Evolutionary conservation across 2,888 invertebrate genomes (phyloP), one percentile per base, ranked within the genome.

Genomic region (Pammene aurita): DNA sequence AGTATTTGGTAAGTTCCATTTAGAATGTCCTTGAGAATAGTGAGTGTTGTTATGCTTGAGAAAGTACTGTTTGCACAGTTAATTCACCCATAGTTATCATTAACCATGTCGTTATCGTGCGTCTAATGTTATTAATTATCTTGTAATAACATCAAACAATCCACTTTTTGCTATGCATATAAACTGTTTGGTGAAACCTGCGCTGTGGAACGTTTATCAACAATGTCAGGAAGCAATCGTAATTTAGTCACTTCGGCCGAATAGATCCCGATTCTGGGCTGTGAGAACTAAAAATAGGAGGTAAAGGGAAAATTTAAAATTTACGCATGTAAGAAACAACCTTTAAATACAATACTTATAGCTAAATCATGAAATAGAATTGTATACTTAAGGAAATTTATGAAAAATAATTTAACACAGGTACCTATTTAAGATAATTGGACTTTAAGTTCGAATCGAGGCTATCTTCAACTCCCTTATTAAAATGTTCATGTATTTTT

Each of bases 211-310:
- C 73, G 79, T 78, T 78, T 78, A 79, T 70, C 78, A 83, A 86
- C 84, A 86, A 84, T 80, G 81, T 76, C 80, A 84, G 87, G 87
- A 87, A 84, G 81, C 75, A 73, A 80, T 79, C 76, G 78, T 79
- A 72, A 81, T 83, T 83, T 77, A 74, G 79, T 73, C 79, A 79
- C 81, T 81, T 78, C 79, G 76, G 72, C 74, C 75, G n/a, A 75
- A 75, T 74, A 75, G 73, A 70, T 64, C 74, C 65, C 60, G 65
- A 69, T 65, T 69, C 64, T 65, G 65, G 57, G 26, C 16, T 13
- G 46, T 41, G 62, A 11, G 34, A 60, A 68, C 16, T 16, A 46
- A 57, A 38, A 46, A 38, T 26, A 2, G 26, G 26, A 26, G 26
- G 2, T 26, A 26, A 26, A 26, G 26, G 26, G 26, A 1, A 26